phyloP scores from a whole-genome alignment of 2,797 vertebrate genomes.

The Sebastes oblongus region DNA sequence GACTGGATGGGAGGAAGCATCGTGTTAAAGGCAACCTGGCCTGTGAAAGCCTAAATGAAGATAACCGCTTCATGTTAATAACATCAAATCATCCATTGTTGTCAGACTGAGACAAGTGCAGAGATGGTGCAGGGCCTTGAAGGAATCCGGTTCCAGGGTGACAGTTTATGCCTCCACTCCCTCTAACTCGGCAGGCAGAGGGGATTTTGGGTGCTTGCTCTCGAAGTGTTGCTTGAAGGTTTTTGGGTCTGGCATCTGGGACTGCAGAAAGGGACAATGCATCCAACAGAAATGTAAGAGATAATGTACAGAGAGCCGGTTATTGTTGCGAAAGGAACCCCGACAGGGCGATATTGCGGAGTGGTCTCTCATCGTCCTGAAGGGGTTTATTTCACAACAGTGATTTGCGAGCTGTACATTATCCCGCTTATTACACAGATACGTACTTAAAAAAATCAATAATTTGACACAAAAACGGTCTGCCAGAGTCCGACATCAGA shows the following conservation, averaged over 20 bases:
- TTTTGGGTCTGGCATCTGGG: slow-evolving; percentile 97
- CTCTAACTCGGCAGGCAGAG: slow-evolving; percentile 91
- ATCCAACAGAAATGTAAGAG: not conserved
- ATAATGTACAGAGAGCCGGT: too few relatives aligned
- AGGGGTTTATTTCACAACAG: too few relatives aligned
- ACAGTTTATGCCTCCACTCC: slow-evolving; percentile 89
- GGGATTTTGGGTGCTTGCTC: slow-evolving; percentile 96
- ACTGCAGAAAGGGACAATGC: slow-evolving; percentile 75
- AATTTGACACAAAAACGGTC: too few relatives aligned
- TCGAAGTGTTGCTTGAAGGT: slow-evolving; percentile 98
- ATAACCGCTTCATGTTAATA: slow-evolving; percentile 37
- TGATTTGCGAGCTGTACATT: too few relatives aligned
- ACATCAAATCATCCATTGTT: slow-evolving; percentile 54
- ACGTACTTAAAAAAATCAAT: too few relatives aligned
- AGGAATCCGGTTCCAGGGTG: slow-evolving; percentile 32
- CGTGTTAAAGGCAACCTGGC: slow-evolving; percentile 44
- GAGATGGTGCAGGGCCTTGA: slow-evolving; percentile 48
- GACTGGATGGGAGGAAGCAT: slow-evolving; percentile 40
- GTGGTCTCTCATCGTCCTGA: too few relatives aligned
- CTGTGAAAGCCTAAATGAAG: slow-evolving; percentile 40
- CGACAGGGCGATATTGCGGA: too few relatives aligned
- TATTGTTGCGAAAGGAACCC: too few relatives aligned
- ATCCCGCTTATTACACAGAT: too few relatives aligned
- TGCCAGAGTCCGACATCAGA: too few relatives aligned
- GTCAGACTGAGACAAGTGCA: slow-evolving; percentile 55